Evolutionary conservation across 2,888 invertebrate species (phyloP).

Genomic region (Agelastica alni): DNA sequence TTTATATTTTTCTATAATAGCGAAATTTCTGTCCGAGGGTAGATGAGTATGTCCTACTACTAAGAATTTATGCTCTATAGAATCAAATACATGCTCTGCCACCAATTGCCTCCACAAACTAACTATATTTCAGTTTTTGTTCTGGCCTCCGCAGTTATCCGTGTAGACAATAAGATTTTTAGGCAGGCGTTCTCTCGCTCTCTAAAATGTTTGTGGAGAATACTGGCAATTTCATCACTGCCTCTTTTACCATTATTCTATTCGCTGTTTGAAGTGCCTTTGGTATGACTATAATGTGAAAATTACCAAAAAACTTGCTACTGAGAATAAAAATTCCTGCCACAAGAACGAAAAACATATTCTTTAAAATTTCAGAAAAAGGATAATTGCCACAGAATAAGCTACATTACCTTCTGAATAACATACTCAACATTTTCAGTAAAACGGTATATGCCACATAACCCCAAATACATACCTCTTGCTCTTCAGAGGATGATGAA

Average conservation of each 20-base stretch:
- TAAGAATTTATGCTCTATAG: slow-evolving; percentile 24
- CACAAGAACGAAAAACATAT: background rate
- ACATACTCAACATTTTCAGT: background rate
- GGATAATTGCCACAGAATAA: no score
- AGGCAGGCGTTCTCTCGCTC: background rate
- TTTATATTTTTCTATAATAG: background rate
- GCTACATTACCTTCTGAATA: background rate
- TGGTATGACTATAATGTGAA: background rate
- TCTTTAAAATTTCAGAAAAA: background rate
- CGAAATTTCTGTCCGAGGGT: slow-evolving; percentile 19
- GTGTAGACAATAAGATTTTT: slow-evolving; percentile 24
- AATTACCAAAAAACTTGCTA: background rate
- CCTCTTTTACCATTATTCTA: background rate
- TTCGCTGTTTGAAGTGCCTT: background rate
- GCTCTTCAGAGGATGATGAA: no score
- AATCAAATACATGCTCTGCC: no score
- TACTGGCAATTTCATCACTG: background rate
- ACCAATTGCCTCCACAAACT: no score
- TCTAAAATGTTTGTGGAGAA: background rate
- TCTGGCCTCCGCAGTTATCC: slow-evolving; percentile 26
- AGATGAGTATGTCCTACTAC: slow-evolving; percentile 21
- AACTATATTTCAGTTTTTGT: slow-evolving; percentile 28
- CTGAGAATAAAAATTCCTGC: background rate
- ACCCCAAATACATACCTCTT: background rate
- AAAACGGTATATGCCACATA: background rate